These are phyloP conservation scores for Hippocampus abdominalis DNA, from an alignment of 2,113 vertebrate species.

Conservation along the genomic window DNA sequence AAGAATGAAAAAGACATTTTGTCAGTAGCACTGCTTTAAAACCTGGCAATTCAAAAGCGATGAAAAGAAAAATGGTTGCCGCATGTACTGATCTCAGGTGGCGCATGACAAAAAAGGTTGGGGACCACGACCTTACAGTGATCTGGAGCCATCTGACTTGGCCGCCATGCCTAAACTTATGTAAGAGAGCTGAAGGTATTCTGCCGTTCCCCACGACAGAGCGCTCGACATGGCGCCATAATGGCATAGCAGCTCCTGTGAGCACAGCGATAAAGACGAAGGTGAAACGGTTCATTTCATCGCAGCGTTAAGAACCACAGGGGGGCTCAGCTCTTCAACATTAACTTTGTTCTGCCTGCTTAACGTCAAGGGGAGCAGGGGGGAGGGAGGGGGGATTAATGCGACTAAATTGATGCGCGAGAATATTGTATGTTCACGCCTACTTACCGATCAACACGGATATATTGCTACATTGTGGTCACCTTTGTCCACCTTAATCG, in stretches of 20 bases:
- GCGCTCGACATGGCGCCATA: conserved; percentile 35
- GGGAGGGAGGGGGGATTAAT: neutral
- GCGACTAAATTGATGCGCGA: neutral
- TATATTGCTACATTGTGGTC: neutral
- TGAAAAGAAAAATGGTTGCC: no score
- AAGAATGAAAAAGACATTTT: no score
- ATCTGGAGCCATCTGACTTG: neutral
- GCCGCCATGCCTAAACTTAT: neutral
- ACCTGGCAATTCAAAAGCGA: no score
- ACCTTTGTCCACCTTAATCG: neutral
- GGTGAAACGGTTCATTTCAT: conserved; percentile 68
- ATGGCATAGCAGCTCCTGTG: conserved; percentile 52
- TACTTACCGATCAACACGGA: neutral
- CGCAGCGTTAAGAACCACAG: conserved; percentile 54
- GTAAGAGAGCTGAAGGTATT: neutral
- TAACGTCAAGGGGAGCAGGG: conserved; percentile 52
- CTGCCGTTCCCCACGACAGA: conserved; percentile 18
- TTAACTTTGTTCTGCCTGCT: conserved; percentile 61
- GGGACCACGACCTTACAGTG: neutral
- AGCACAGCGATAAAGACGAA: conserved; percentile 66
- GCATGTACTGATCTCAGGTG: no score
- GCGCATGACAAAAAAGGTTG: no score
- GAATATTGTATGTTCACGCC: neutral
- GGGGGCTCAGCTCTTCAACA: conserved; percentile 62
- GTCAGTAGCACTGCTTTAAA: no score